These are phyloP conservation scores for Urocyon cinereoargenteus DNA, from an alignment of 2,797 vertebrate species.

Conservation along the genomic window DNA sequence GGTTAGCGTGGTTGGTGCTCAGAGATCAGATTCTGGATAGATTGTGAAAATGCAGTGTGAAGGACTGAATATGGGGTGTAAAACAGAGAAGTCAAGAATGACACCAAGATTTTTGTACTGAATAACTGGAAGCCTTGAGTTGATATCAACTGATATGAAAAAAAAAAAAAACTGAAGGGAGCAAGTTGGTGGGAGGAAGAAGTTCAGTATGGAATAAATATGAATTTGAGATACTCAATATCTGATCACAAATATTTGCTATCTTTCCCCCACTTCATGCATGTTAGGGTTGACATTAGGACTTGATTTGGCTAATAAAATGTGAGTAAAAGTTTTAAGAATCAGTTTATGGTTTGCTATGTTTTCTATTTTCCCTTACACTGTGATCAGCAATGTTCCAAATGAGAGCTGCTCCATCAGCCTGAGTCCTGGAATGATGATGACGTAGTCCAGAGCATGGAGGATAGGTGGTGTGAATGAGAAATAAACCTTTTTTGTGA, in stretches of 20 bases:
- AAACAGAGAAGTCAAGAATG: not conserved
- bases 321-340: not conserved
- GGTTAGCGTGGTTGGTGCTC: too few species aligned
- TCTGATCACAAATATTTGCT: not conserved
- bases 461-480: not conserved
- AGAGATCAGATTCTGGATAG: not conserved
- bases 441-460: not conserved
- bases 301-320: slow-evolving; percentile 7
- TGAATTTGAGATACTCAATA: not conserved
- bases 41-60: not conserved
- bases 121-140: not conserved
- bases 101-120: not conserved
- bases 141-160: not conserved
- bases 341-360: not conserved
- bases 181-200: not conserved
- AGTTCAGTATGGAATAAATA: not conserved
- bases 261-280: not conserved
- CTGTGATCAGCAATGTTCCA: not conserved
- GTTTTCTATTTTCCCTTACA: not conserved
- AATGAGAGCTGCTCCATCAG: not conserved
- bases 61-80: not conserved
- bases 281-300: not conserved
- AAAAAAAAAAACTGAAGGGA: not conserved
- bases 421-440: not conserved
- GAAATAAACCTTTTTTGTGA: not conserved